phyloP scores from a whole-genome alignment of 2,113 vertebrate species.

The Hippocampus zosterae region DNA sequence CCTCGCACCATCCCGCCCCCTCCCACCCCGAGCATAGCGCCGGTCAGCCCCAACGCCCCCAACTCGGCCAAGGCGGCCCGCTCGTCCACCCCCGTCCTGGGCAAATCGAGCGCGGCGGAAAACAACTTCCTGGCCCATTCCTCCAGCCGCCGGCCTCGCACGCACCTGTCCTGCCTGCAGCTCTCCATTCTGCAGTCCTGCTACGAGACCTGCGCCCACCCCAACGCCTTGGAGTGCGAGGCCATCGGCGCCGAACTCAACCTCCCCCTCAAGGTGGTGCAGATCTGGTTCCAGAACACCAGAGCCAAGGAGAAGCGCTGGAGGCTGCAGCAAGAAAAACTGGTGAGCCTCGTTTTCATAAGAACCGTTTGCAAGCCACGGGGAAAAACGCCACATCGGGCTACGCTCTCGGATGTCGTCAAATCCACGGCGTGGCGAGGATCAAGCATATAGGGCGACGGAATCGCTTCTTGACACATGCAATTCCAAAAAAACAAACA shows the following conservation, averaged over 20 bases:
- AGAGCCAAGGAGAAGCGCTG: conserved; percentile 91
- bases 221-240: conserved; percentile 86
- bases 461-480: too few species aligned
- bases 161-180: conserved; percentile 85
- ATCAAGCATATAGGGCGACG: too few species aligned
- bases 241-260: conserved; percentile 82
- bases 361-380: too few species aligned
- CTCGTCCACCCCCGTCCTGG: conserved; percentile 38
- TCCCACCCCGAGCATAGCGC: conserved; percentile 56
- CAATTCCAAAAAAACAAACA: too few species aligned
- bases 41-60: conserved; percentile 58
- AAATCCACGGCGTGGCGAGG: too few species aligned
- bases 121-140: conserved; percentile 65
- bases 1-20: conserved; percentile 56
- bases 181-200: conserved; percentile 87
- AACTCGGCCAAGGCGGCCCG: conserved; percentile 46
- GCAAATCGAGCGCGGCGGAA: conserved; percentile 67
- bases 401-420: too few species aligned
- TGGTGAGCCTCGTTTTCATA: conserved; percentile 46
- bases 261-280: conserved; percentile 85
- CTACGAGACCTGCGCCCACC: conserved; percentile 87
- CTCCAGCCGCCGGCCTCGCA: conserved; percentile 79
- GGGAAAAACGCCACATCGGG: too few species aligned
- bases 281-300: conserved; percentile 94
- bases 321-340: conserved; percentile 79